Evolutionary conservation across 2,113 vertebrate species (phyloP), one percentile per base, ranked within the genome.

Genomic region (Oxygymnocypris stewartii): DNA sequence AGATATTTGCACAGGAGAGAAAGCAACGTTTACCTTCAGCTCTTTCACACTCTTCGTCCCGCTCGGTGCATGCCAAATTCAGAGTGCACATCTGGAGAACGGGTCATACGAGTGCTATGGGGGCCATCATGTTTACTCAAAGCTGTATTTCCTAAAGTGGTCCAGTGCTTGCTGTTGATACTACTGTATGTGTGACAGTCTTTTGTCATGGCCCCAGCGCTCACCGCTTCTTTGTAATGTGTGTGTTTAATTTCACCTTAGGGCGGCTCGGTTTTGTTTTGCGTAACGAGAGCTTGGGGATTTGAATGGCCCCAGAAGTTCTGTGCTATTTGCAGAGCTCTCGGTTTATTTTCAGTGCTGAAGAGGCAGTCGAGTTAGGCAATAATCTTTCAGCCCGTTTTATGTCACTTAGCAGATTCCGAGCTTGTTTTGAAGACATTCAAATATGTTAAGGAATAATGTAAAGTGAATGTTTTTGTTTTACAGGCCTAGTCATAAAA

Each of bases 1-100:
- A 54, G 73, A 87, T 92, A 91, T 93, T 93, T 93, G 49, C 49
- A 82, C 85, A 90, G 88, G 85, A 90, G 89, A 20, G 54, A 88
- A n/a, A n/a, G 82, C 86, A 40, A 84, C 86, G 16, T 40, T 79
- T 89, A 71, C 89, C 87, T 86, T 88, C 87, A 90, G 85, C 71
- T 84, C 59, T 85, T 82, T 86, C 79, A 83, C n/a, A 23, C 78
- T 86, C 86, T 76, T 79, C 31, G 79, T 49, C 80, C 74, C 40
- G 59, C 71, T 37, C 59, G 78, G 75, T 89, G 69, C 69, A 63
- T 57, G 76, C 2, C 13, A 13, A 69, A 71, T 84, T 83, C 61
- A 28, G 78, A 59, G 40, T 85, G 78, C 61, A 42, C 61, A 79
- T 83, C 59, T 59, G 79, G 35, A 84, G 85, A 77, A 13, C 20